Conservation (phyloP, 2,113 vertebrate genomes). For the Sturnira hondurensis region DNA sequence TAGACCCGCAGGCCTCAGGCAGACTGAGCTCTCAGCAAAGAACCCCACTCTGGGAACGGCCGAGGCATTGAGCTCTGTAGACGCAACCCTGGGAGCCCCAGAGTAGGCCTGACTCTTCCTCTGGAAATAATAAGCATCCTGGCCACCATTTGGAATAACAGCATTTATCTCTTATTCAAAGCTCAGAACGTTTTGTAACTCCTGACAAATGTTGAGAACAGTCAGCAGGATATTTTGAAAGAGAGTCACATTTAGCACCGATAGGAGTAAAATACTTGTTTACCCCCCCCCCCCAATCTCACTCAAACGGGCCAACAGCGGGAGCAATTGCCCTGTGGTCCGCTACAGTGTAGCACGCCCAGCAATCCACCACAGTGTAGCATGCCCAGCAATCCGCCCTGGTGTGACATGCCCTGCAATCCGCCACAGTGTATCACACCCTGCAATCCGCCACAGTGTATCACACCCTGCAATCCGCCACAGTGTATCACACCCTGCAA, state of each 20-base stretch:
- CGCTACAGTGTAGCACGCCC: neutral
- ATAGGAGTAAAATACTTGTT: neutral
- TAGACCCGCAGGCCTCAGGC: neutral
- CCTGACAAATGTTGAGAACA: neutral
- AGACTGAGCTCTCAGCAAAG: neutral
- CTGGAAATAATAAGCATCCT: neutral
- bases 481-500: no score
- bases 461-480: no score
- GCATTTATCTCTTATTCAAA: neutral
- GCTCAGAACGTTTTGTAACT: neutral
- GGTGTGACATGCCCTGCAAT: no score
- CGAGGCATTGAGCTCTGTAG: accelerated
- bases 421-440: no score
- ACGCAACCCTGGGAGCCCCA: neutral
- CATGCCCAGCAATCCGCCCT: no score
- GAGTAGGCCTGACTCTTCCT: neutral
- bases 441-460: no score
- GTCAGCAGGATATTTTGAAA: neutral
- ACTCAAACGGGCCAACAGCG: neutral
- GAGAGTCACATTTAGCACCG: neutral
- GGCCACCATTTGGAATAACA: neutral
- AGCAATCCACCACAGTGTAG: no score
- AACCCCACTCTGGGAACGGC: accelerated
- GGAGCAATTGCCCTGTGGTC: neutral
- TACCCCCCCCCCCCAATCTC: no score